Conservation (phyloP, 2,113 vertebrate species). For the Sprattus sprattus region DNA sequence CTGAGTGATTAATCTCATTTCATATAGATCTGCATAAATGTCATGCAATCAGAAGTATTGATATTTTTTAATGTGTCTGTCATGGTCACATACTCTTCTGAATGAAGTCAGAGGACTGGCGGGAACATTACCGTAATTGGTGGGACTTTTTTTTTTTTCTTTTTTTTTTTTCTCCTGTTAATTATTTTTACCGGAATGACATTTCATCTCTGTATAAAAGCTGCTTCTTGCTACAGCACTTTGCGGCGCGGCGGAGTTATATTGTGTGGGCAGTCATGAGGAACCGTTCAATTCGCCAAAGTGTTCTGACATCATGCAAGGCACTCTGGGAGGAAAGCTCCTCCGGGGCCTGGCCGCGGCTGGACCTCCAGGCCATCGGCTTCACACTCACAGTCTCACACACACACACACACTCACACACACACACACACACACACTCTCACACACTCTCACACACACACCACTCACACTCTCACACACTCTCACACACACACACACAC, state of each 20-base stretch:
- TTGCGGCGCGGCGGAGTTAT: neutral
- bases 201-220: slow-evolving; percentile 15
- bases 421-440: too few species aligned
- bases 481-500: neutral
- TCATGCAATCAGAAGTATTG: neutral
- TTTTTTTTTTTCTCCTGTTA: neutral
- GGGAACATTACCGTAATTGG: slow-evolving; percentile 10
- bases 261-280: slow-evolving; percentile 6
- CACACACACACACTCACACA: too few species aligned
- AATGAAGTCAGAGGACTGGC: slow-evolving; percentile 15
- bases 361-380: neutral
- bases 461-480: too few species aligned
- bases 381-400: neutral
- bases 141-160: neutral
- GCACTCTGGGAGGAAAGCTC: neutral
- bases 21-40: slow-evolving; percentile 24
- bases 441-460: neutral
- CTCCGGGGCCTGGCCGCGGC: neutral
- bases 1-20: slow-evolving; percentile 24
- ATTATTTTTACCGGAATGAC: slow-evolving; percentile 20
- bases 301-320: slow-evolving; percentile 5
- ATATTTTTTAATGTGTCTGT: slow-evolving; percentile 30
- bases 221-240: slow-evolving; percentile 5
- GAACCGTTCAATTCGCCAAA: slow-evolving; percentile 2
- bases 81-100: slow-evolving; percentile 3